Evolutionary conservation across 2,797 vertebrate species (phyloP).

Genomic region (Austrolebias charrua): DNA sequence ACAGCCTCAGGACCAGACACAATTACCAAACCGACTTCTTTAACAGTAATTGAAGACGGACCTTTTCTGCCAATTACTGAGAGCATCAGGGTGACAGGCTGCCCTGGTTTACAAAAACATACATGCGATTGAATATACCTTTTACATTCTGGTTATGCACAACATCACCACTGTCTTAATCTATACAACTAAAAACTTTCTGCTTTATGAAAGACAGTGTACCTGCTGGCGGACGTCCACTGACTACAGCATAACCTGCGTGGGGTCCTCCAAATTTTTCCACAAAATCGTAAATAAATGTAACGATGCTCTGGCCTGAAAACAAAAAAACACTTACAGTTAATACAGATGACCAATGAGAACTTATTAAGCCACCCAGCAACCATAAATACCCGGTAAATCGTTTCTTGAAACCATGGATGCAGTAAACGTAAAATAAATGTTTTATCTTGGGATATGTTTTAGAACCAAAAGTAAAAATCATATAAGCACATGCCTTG

Average conservation of each 20-base stretch:
- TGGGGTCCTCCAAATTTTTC: constrained; percentile 76
- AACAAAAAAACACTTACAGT: constrained; percentile 40
- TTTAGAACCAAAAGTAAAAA: no score
- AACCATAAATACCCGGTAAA: no score
- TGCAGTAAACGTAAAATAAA: no score
- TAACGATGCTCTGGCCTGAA: constrained; percentile 76
- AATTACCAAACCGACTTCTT: constrained; percentile 55
- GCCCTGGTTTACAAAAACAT: constrained; percentile 44
- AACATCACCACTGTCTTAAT: no score
- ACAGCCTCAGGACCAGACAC: constrained; percentile 47
- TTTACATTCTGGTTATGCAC: no score
- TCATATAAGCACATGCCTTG: no score
- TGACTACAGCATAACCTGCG: constrained; percentile 71
- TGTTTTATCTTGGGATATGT: no score
- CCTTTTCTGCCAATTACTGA: constrained; percentile 72
- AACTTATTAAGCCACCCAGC: background rate
- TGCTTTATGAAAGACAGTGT: constrained; percentile 1
- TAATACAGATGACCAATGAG: background rate
- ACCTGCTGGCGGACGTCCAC: constrained; percentile 76
- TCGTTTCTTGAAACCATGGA: no score
- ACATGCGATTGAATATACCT: no score
- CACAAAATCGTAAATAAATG: constrained; percentile 79
- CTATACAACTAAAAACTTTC: background rate
- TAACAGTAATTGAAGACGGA: constrained; percentile 53
- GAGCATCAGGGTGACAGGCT: constrained; percentile 64